Evolutionary conservation across 2,888 invertebrate genomes (phyloP), one percentile per base, ranked within the genome.

Genomic region (Dryocosmus kuriphilus): DNA sequence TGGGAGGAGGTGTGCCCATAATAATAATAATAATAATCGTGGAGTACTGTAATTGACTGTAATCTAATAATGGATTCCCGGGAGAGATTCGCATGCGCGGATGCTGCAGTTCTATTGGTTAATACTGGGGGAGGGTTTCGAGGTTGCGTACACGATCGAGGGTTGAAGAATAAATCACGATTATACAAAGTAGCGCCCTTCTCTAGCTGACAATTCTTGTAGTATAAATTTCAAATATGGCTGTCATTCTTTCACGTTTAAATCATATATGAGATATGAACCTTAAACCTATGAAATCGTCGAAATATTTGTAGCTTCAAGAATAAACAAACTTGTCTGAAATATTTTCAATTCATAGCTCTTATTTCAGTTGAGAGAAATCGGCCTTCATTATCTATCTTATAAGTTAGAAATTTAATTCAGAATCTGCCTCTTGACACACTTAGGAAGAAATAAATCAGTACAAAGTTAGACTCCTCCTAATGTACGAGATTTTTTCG

Each of bases 51-150:
- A 77, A 76, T 74, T 65, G 75, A 75, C 74, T 63, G 74, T 61
- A 77, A 76, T 74, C 74, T 78, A 74, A 75, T 77, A 85, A 88
- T 88, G 89, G 88, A 85, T 86, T 85, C 81, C 71, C 61, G 62
- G 16, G 77, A 79, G 82, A 80, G 79, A 82, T 76, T 86, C 90
- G 90, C 90, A 90, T 90, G 90, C 90, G 89, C 88, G 89, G 90
- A 90, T 90, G 90, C 90, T 90, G 90, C 79, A 85, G 80, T 85
- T 85, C 81, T 88, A 90, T 91, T 91, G 91, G 91, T 83, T 84
- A 85, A 83, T 81, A 79, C 79, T 60, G 82, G 82, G 85, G 85
- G 86, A 84, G 86, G 84, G 86, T 81, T 84, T 83, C 81, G 85
- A 84, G 86, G 85, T 84, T 86, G 86, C 87, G 87, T 90, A 88